Percentiles rank a stretch among this genome's conserved stretches.
Evolutionary conservation across 1,140 invertebrate species (phyloP).

Genomic region (Diorhabda elongata): DNA sequence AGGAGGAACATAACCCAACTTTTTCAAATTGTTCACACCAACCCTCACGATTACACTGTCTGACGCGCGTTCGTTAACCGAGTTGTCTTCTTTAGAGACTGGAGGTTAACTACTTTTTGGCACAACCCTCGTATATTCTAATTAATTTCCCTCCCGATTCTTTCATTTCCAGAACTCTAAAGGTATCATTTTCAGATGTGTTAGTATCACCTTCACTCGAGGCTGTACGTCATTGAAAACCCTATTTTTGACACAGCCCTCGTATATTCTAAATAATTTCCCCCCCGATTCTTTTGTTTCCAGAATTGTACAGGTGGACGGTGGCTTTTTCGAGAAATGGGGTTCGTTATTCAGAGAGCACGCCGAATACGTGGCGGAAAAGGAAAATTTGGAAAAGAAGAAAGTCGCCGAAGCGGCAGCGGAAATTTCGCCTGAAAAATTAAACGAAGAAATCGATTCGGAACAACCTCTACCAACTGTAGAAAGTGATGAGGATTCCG

Average conservation of each 20-base stretch:
- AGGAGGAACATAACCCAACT: no score
- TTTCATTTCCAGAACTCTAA: slow-evolving; percentile 59
- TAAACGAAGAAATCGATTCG: slow-evolving; percentile 48
- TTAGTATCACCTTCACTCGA: no score
- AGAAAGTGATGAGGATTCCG: slow-evolving; percentile 47
- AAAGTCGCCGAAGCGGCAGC: slow-evolving; percentile 44
- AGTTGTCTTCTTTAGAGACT: no score
- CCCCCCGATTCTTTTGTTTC: slow-evolving; percentile 18
- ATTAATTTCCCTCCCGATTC: background rate
- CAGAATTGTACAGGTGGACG: slow-evolving; percentile 73
- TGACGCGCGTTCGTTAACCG: no score
- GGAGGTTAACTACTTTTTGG: no score
- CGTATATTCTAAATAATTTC: background rate
- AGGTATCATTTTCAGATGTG: slow-evolving; percentile 45
- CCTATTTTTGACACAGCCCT: no score
- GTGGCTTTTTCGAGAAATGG: slow-evolving; percentile 76
- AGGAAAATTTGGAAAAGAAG: slow-evolving; percentile 43
- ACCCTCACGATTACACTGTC: no score
- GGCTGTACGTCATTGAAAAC: no score
- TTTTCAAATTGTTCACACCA: no score
- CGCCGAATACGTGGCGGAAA: slow-evolving; percentile 31
- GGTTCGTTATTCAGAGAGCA: slow-evolving; percentile 68
- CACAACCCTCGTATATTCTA: no score
- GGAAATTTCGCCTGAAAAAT: slow-evolving; percentile 38
- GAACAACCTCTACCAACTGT: slow-evolving; percentile 36